A percentile compares a stretch with the other conserved stretches of the same genome.
Evolutionary conservation across 2,113 vertebrate species (phyloP).

Genomic region (Salvelinus namaycush): DNA sequence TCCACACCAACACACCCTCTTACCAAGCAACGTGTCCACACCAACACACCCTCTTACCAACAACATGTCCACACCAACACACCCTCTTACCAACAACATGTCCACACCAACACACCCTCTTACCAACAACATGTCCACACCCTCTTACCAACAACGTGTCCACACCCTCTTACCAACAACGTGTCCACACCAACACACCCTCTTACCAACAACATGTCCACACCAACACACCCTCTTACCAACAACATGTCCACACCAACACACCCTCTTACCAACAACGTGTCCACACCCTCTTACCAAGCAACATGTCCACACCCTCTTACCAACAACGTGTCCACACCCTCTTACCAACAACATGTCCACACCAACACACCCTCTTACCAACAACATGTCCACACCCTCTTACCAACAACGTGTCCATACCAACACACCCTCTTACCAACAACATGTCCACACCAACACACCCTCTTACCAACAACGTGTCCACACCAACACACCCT

Average conservation of each 20-base stretch:
- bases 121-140: neutral
- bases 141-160: neutral
- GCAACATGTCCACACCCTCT: neutral
- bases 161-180: neutral
- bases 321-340: neutral
- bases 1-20: too few relatives aligned
- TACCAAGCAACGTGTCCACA: too few relatives aligned
- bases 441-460: neutral
- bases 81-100: neutral
- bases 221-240: neutral
- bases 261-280: neutral
- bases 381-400: neutral
- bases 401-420: neutral
- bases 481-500: neutral
- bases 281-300: neutral
- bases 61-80: neutral
- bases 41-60: neutral
- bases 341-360: neutral
- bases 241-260: too few relatives aligned
- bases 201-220: neutral
- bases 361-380: neutral
- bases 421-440: neutral
- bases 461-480: neutral
- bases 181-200: neutral
- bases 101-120: neutral